Conservation (phyloP, 1,140 invertebrate species). For the Drosophila asahinai region DNA sequence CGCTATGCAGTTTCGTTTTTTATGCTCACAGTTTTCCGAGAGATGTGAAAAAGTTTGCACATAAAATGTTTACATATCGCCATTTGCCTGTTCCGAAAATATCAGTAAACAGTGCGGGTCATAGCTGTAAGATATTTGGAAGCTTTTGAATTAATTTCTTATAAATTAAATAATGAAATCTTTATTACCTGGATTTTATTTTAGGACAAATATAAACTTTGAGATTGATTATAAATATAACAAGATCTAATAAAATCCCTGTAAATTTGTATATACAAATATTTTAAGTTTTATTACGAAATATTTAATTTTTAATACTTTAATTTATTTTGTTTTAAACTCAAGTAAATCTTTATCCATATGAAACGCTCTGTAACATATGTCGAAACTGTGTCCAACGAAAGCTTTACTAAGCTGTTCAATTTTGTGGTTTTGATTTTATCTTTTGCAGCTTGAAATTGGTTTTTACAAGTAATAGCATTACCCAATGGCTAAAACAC, state of each 20-base stretch:
- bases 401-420: not conserved
- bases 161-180: too few relatives aligned
- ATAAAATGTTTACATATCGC: conserved; percentile 44
- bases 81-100: conserved; percentile 16
- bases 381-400: not conserved
- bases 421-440: conserved; percentile 31
- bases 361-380: conserved; percentile 2
- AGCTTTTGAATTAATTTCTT: not conserved
- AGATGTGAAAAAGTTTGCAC: conserved; percentile 35
- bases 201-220: not conserved
- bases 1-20: conserved; percentile 35
- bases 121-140: not conserved
- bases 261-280: too few relatives aligned
- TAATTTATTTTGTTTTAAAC: too few relatives aligned
- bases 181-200: fast-evolving
- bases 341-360: not conserved
- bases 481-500: not conserved
- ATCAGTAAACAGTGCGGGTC: not conserved
- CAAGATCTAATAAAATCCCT: too few relatives aligned
- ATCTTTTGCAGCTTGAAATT: not conserved
- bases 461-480: conserved; percentile 13
- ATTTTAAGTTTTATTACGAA: not conserved
- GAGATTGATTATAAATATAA: not conserved
- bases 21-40: conserved; percentile 31
- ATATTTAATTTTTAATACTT: too few relatives aligned